Evolutionary conservation across 2,888 invertebrate species (phyloP).

Genomic region (Pachymerium ferrugineum): DNA sequence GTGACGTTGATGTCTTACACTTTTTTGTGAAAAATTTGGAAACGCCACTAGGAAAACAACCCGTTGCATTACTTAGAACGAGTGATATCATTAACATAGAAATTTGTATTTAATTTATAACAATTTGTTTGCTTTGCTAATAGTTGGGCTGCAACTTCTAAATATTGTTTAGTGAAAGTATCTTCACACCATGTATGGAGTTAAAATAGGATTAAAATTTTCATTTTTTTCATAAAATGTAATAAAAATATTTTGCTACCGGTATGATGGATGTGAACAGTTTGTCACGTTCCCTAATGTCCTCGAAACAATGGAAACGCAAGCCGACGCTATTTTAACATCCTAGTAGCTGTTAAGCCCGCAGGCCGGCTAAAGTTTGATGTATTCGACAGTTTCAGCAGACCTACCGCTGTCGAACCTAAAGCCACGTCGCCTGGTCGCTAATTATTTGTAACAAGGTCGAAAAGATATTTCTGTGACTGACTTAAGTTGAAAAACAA

Average conservation of each 20-base stretch:
- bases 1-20: slow-evolving; percentile 47
- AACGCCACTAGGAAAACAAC: slow-evolving; percentile 48
- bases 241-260: background rate
- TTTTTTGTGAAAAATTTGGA: slow-evolving; percentile 48
- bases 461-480: too few species aligned
- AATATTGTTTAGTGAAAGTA: background rate
- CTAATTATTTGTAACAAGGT: too few species aligned
- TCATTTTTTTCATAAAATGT: background rate
- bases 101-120: background rate
- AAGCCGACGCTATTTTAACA: too few species aligned
- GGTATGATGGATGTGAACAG: background rate
- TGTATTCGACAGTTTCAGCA: too few species aligned
- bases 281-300: too few species aligned
- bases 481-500: too few species aligned
- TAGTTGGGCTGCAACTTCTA: background rate
- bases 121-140: background rate
- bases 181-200: background rate
- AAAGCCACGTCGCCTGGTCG: too few species aligned
- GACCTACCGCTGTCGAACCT: too few species aligned
- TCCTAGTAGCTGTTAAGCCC: too few species aligned
- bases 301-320: too few species aligned
- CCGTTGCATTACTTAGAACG: slow-evolving; percentile 49
- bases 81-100: slow-evolving; percentile 46
- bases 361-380: too few species aligned
- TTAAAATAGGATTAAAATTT: background rate